Evolutionary conservation across 2,797 vertebrate species (phyloP).

Genomic region (Lacerta agilis): DNA sequence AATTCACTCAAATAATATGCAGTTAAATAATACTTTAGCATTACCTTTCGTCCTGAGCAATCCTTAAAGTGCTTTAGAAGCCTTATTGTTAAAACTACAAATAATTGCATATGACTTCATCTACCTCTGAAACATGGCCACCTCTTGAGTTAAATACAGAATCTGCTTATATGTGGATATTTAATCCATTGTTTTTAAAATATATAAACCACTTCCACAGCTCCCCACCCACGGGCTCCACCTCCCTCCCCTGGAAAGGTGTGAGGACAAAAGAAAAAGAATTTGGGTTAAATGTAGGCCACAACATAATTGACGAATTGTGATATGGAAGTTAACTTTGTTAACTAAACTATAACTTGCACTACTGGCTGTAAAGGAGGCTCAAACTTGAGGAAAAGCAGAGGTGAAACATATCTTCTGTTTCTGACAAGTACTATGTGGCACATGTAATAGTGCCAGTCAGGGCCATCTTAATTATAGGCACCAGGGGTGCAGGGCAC

Average conservation of each 20-base stretch:
- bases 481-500: no score
- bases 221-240: not conserved
- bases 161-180: no score
- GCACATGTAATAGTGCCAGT: no score
- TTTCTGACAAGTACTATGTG: no score
- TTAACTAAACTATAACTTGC: not conserved
- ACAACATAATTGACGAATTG: not conserved
- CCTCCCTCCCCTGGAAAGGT: not conserved
- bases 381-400: not conserved
- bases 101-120: slow-evolving; percentile 5
- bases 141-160: not conserved
- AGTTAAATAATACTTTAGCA: slow-evolving; percentile 8
- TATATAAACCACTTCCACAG: not conserved
- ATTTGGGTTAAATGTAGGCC: not conserved
- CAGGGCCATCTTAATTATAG: no score
- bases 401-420: not conserved
- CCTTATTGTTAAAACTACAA: not conserved
- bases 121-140: not conserved
- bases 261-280: not conserved
- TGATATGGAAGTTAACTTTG: not conserved
- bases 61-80: slow-evolving; percentile 7
- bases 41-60: not conserved
- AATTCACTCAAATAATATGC: slow-evolving; percentile 8
- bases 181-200: not conserved
- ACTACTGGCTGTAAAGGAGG: not conserved